Conservation (phyloP, 2,888 invertebrate genomes). For the Imbricaverruca yamaguchii region DNA sequence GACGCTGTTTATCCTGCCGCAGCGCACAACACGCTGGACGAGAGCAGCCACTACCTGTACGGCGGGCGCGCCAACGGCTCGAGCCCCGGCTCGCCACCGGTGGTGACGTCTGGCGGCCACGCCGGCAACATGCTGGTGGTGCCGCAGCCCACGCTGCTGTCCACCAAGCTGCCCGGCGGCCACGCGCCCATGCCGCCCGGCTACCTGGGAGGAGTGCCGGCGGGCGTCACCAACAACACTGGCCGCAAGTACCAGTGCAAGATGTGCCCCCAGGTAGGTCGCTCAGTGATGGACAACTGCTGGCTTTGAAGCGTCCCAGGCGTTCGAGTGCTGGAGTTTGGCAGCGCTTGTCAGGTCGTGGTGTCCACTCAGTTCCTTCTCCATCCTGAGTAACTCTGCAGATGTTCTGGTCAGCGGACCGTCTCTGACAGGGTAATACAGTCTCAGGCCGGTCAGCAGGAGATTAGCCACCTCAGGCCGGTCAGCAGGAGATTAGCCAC, state of each 20-base stretch:
- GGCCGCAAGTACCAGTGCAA: slow-evolving; percentile 34
- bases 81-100: slow-evolving; percentile 40
- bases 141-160: slow-evolving; percentile 31
- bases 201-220: slow-evolving; percentile 18
- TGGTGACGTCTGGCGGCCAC: slow-evolving; percentile 40
- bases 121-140: slow-evolving; percentile 33
- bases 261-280: slow-evolving; percentile 34
- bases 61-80: not conserved
- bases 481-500: no score
- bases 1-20: no score
- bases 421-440: no score
- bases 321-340: no score
- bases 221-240: slow-evolving; percentile 27
- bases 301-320: no score
- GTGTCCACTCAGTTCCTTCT: no score
- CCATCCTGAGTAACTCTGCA: no score
- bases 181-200: slow-evolving; percentile 29
- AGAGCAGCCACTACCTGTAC: slow-evolving; percentile 10
- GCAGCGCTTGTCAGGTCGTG: no score
- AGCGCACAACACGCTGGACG: slow-evolving; percentile 19
- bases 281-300: no score
- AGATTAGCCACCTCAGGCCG: no score
- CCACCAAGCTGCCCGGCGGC: slow-evolving; percentile 31
- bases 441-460: no score
- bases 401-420: no score